Percentiles rank a stretch among this genome's conserved stretches.
These are phyloP conservation scores for Corythoichthys intestinalis DNA, from an alignment of 2,113 vertebrate genomes.

Conservation along the genomic window DNA sequence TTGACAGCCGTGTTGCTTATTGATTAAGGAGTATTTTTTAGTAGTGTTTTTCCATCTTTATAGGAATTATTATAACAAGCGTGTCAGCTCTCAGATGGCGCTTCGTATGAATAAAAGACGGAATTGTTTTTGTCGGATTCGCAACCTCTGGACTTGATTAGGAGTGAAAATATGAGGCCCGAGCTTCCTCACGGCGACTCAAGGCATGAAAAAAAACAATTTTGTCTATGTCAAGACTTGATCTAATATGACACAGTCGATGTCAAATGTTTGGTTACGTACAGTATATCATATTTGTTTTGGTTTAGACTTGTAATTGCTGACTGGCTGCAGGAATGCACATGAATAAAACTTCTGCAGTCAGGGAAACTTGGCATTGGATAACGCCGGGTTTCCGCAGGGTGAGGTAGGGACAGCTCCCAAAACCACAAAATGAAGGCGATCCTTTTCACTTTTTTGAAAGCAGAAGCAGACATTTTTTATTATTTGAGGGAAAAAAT, in stretches of 20 bases:
- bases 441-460: slow-evolving; percentile 34
- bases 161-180: not conserved
- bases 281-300: slow-evolving; percentile 11
- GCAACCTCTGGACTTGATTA: slow-evolving; percentile 7
- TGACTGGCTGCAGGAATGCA: slow-evolving; percentile 11
- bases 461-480: slow-evolving; percentile 48
- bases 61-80: slow-evolving; percentile 24
- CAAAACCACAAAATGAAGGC: slow-evolving; percentile 48
- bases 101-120: slow-evolving; percentile 26
- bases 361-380: slow-evolving; percentile 18
- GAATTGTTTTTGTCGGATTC: slow-evolving; percentile 13
- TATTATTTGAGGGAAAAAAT: slow-evolving; percentile 32
- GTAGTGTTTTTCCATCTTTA: slow-evolving; percentile 5
- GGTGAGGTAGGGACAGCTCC: slow-evolving; percentile 46
- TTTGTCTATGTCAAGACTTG: slow-evolving; percentile 6
- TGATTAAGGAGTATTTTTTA: slow-evolving; percentile 49
- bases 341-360: slow-evolving; percentile 7
- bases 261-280: slow-evolving; percentile 12
- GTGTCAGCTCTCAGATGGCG: slow-evolving; percentile 18
- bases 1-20: slow-evolving; percentile 45
- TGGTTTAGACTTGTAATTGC: slow-evolving; percentile 10
- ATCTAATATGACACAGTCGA: not conserved
- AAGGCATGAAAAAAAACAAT: not conserved
- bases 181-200: not conserved
- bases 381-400: slow-evolving; percentile 46